Conservation (phyloP, 2,888 invertebrate species). For the Apodemia mormo region DNA sequence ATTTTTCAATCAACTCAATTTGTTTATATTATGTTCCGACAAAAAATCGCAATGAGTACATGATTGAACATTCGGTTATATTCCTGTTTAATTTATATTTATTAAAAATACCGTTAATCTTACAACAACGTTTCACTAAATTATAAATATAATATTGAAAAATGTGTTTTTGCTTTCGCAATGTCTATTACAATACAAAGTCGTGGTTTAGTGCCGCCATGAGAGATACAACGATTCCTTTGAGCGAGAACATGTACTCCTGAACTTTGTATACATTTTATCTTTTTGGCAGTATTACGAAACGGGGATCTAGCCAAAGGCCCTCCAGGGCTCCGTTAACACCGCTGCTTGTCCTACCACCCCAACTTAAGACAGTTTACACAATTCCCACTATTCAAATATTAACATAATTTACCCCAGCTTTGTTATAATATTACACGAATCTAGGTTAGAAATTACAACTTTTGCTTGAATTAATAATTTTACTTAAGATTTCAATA, state of each 20-base stretch:
- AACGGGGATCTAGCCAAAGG: conserved; percentile 71
- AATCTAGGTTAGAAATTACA: background rate
- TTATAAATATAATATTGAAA: conserved; percentile 4
- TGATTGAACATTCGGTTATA: too few relatives aligned
- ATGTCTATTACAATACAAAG: conserved; percentile 54
- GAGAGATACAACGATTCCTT: conserved; percentile 78
- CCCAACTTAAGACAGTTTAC: conserved; percentile 62
- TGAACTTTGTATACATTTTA: conserved; percentile 81
- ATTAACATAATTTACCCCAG: conserved; percentile 50
- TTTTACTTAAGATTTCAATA: conserved; percentile 19
- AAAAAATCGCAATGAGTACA: too few relatives aligned
- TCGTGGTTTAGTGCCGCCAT: conserved; percentile 59
- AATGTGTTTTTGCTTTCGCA: conserved; percentile 38
- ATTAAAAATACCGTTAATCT: too few relatives aligned
- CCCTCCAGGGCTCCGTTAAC: conserved; percentile 78
- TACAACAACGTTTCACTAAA: too few relatives aligned
- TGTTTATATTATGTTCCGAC: too few relatives aligned
- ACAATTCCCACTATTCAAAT: conserved; percentile 73
- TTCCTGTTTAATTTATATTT: too few relatives aligned
- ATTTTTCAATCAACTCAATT: too few relatives aligned
- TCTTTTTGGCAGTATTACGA: conserved; percentile 79
- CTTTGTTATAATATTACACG: conserved; percentile 20
- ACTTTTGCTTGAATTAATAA: background rate
- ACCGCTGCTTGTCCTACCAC: conserved; percentile 57
- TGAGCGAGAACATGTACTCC: conserved; percentile 75